phyloP scores from a whole-genome alignment of 1,140 invertebrate species.

The Drosophila sucinea region DNA sequence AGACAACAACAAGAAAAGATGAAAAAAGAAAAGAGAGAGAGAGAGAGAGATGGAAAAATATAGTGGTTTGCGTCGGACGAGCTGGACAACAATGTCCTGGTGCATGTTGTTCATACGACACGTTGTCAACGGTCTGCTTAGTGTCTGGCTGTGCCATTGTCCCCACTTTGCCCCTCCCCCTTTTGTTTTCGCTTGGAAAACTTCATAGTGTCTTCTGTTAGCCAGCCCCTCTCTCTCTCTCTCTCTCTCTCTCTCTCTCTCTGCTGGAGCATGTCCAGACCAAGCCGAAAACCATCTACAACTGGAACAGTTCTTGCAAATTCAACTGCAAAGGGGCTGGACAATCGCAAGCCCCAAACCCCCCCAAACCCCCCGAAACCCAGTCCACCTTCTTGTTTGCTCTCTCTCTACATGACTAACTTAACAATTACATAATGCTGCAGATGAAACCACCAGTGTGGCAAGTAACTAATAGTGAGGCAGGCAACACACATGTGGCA shows the following conservation, averaged over 20 bases:
- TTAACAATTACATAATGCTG: conserved; percentile 18
- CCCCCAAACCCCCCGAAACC: neutral
- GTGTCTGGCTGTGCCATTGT: conserved; percentile 23
- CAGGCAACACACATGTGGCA: neutral
- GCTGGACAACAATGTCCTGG: conserved; percentile 17
- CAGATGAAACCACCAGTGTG: conserved; percentile 6
- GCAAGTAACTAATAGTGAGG: neutral
- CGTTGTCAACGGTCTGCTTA: conserved; percentile 24
- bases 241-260: neutral
- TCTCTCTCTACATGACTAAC: conserved; percentile 6
- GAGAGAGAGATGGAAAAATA: no score
- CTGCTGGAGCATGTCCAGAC: conserved; percentile 21
- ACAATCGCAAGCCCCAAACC: neutral
- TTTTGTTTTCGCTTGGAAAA: neutral
- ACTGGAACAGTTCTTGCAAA: conserved; percentile 18
- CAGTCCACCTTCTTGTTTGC: conserved; percentile 10
- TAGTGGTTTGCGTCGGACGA: neutral
- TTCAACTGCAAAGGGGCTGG: conserved; percentile 18
- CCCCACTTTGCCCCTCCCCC: neutral
- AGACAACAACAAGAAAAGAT: neutral
- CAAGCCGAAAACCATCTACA: conserved; percentile 4
- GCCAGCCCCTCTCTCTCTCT: neutral
- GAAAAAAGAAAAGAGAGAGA: neutral
- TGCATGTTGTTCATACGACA: conserved; percentile 21
- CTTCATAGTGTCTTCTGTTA: conserved; percentile 6